Evolutionary conservation across 2,888 invertebrate genomes (phyloP).

Genomic region (Rhingia campestris): DNA sequence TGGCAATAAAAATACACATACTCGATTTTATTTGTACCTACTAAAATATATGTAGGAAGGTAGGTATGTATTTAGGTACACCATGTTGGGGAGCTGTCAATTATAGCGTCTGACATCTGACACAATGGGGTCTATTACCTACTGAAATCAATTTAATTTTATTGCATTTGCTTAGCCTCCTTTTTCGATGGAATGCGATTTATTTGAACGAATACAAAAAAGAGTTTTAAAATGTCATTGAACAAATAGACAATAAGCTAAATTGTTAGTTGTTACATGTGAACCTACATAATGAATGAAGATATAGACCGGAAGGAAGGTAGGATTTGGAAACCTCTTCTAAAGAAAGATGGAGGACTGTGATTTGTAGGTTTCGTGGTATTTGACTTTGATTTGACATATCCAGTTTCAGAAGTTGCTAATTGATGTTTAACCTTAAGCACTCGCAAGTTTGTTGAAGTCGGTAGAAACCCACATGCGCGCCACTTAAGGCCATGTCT

Average conservation of each 20-base stretch:
- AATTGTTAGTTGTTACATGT: background rate
- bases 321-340: no score
- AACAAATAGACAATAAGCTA: background rate
- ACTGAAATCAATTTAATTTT: conserved; percentile 15
- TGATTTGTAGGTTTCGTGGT: no score
- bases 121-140: conserved; percentile 21
- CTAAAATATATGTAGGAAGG: background rate
- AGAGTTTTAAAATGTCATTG: background rate
- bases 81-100: conserved; percentile 10
- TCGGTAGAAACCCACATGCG: no score
- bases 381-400: no score
- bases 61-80: background rate
- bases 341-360: no score
- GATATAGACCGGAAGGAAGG: no score
- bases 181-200: conserved; percentile 8
- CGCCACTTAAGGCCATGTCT: no score
- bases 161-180: conserved; percentile 2
- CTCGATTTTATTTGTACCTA: background rate
- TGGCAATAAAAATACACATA: background rate
- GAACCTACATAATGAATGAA: no score
- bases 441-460: no score
- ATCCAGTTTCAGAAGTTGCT: no score
- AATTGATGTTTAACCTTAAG: no score
- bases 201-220: background rate
- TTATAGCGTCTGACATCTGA: conserved; percentile 15